Percentiles rank a stretch among this genome's conserved stretches.
These are phyloP conservation scores for Schizaphis graminum DNA, from an alignment of 2,888 invertebrate genomes.

Conservation along the genomic window DNA sequence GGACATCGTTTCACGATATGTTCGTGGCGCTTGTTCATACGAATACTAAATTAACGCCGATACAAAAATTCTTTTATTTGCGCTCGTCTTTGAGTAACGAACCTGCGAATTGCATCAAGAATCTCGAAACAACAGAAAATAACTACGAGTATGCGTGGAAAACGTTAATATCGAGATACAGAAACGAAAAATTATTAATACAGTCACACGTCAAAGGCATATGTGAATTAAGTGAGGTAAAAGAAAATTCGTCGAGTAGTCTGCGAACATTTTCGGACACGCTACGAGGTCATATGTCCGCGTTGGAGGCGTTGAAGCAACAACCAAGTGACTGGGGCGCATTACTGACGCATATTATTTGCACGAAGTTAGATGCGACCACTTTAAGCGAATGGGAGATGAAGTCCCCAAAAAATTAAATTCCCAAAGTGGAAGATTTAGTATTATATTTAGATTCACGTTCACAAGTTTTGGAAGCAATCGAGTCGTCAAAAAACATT, in stretches of 20 bases:
- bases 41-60: neutral
- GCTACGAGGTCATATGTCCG: neutral
- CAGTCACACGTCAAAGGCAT: neutral
- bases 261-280: neutral
- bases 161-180: neutral
- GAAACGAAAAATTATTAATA: neutral
- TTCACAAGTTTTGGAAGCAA: neutral
- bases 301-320: neutral
- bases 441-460: neutral
- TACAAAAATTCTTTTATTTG: slow-evolving; percentile 7
- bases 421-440: neutral
- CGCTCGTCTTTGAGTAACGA: neutral
- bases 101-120: neutral
- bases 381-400: neutral
- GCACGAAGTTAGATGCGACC: neutral
- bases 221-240: neutral
- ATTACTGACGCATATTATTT: neutral
- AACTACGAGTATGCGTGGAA: neutral
- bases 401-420: neutral
- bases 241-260: neutral
- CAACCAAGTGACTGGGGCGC: neutral
- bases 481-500: neutral
- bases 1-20: neutral
- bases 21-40: neutral
- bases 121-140: neutral